Percentiles rank a stretch among this genome's conserved stretches.
These are phyloP conservation scores for Neodiprion pinetum DNA, from an alignment of 1,140 invertebrate genomes.

Conservation along the genomic window DNA sequence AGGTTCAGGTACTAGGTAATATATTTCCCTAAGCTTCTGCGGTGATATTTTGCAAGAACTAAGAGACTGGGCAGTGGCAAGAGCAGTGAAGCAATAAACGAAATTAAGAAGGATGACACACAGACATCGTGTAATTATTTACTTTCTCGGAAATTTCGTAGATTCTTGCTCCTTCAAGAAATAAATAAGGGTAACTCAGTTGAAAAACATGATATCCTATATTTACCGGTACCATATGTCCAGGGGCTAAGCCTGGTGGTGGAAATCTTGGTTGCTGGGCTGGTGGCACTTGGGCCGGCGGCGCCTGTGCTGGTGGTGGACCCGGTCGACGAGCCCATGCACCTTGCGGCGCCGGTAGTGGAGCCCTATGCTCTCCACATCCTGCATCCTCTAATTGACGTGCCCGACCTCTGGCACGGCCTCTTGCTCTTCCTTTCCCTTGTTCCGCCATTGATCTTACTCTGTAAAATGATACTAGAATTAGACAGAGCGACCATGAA, in stretches of 20 bases:
- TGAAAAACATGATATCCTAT: neutral
- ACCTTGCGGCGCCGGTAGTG: constrained; percentile 12
- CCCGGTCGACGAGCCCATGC: constrained; percentile 17
- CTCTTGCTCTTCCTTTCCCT: neutral
- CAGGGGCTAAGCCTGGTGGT: neutral
- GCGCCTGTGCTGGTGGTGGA: neutral
- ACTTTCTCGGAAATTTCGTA: no score
- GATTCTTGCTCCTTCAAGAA: no score
- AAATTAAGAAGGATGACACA: neutral
- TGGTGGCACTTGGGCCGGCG: neutral
- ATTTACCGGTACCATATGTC: neutral
- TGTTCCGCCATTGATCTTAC: neutral
- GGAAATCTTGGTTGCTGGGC: constrained; percentile 6
- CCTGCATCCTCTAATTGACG: neutral
- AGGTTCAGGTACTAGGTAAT: no score
- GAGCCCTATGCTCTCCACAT: neutral
- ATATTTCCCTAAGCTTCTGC: no score
- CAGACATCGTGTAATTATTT: no score
- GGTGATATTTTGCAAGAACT: neutral
- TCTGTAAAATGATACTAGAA: no score
- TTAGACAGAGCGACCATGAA: no score
- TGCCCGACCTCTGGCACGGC: neutral
- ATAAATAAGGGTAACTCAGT: no score
- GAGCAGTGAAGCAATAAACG: neutral
- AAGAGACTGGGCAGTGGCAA: neutral